These are phyloP conservation scores for Cataglyphis livida DNA, from an alignment of 2,888 invertebrate genomes.

Conservation along the genomic window DNA sequence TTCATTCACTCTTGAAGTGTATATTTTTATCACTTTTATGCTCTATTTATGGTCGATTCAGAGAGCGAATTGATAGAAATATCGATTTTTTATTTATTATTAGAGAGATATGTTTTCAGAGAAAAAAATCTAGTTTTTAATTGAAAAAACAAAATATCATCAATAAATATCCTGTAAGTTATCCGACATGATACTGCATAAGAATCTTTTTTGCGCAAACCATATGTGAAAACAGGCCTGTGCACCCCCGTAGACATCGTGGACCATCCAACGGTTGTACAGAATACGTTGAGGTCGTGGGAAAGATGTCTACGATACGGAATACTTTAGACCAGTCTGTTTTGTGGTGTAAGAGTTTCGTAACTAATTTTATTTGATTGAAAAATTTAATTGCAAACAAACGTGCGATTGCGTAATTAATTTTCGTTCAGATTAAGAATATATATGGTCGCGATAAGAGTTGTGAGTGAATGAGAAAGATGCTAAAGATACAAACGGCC, in stretches of 20 bases:
- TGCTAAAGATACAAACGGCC: conserved; percentile 58
- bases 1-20: background rate
- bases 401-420: background rate
- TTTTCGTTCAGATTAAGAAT: background rate
- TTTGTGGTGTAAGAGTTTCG: background rate
- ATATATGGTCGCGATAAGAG: background rate
- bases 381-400: background rate
- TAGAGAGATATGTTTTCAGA: background rate
- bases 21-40: conserved; percentile 28
- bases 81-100: conserved; percentile 13
- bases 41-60: background rate
- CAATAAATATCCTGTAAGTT: conserved; percentile 66
- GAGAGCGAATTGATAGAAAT: background rate
- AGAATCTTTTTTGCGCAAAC: conserved; percentile 75
- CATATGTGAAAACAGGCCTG: conserved; percentile 77
- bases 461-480: background rate
- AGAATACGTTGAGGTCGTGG: conserved; percentile 79
- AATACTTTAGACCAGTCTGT: conserved; percentile 68
- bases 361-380: background rate
- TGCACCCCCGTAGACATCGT: conserved; percentile 77
- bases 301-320: conserved; percentile 74
- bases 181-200: conserved; percentile 67
- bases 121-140: conserved; percentile 55
- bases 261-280: conserved; percentile 76
- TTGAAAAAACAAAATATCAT: conserved; percentile 55